Conservation (phyloP, 1,140 invertebrate species). For the Cydia amplana region DNA sequence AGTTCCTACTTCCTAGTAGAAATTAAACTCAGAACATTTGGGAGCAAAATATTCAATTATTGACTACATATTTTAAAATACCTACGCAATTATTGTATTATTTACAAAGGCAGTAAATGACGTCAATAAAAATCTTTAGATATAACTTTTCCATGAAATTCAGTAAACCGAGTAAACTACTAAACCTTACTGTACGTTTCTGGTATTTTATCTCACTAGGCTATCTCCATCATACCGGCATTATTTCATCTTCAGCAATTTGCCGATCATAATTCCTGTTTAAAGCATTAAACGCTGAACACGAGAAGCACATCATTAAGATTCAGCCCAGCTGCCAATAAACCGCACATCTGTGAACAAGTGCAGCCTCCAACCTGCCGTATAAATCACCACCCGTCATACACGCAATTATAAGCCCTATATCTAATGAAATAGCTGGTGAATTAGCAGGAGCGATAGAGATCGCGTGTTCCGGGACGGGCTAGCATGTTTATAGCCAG, state of each 20-base stretch:
- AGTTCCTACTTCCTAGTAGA: too few relatives aligned
- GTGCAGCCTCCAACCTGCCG: conserved; percentile 27
- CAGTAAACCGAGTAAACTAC: too few relatives aligned
- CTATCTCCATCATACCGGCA: background rate
- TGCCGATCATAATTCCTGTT: conserved; percentile 18
- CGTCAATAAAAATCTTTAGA: too few relatives aligned
- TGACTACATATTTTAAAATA: too few relatives aligned
- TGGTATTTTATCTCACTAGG: background rate
- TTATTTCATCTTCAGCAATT: conserved; percentile 28
- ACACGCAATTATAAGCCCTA: conserved; percentile 15
- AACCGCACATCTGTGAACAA: conserved; percentile 26
- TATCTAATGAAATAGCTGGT: background rate
- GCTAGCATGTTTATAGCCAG: conserved; percentile 16
- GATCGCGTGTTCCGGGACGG: conserved; percentile 23
- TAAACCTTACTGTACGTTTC: background rate
- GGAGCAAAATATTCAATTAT: too few relatives aligned
- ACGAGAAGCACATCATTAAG: conserved; percentile 5
- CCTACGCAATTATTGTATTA: too few relatives aligned
- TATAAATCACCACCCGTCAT: conserved; percentile 18
- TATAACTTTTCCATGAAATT: too few relatives aligned
- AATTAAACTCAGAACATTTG: too few relatives aligned
- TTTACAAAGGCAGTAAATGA: too few relatives aligned
- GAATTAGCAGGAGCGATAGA: conserved; percentile 14
- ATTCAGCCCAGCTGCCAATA: conserved; percentile 19
- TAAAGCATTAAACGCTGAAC: conserved; percentile 13